phyloP scores from a whole-genome alignment of 35 echinoderm and acorn worm genomes.

The Lytechinus pictus region DNA sequence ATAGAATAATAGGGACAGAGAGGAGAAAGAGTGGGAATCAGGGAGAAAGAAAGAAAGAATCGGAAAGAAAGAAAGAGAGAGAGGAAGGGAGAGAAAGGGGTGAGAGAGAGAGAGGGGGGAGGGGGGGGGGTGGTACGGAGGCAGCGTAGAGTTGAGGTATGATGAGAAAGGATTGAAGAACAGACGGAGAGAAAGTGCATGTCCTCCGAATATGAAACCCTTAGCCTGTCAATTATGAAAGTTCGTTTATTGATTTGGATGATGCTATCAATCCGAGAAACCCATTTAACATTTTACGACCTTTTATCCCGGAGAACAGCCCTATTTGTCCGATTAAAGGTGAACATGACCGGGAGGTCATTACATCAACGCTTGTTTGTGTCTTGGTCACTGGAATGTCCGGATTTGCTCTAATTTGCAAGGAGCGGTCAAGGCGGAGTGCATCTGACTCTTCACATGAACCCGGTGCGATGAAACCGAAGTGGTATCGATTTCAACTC shows the following conservation, averaged over 20 bases:
- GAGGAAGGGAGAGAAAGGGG: background rate
- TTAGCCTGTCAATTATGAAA: background rate
- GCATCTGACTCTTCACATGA: background rate
- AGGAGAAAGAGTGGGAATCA: background rate
- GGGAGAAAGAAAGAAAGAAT: background rate
- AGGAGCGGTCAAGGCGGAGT: background rate
- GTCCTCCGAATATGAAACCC: background rate
- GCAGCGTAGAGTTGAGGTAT: background rate
- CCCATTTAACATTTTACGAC: background rate
- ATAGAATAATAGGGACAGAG: background rate
- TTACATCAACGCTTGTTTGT: background rate
- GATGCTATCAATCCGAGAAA: background rate
- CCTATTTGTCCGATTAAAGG: background rate
- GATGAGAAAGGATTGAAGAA: background rate
- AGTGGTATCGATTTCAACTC: slow-evolving; percentile 3
- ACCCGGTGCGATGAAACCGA: background rate
- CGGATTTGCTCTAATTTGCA: slow-evolving; percentile 1
- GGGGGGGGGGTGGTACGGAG: background rate
- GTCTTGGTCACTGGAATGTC: background rate
- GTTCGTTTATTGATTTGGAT: background rate
- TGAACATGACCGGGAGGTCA: background rate
- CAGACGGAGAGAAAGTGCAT: background rate
- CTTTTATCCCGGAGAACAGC: background rate
- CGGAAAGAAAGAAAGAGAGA: background rate
- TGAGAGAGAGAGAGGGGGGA: background rate